Evolutionary conservation across 2,888 invertebrate genomes (phyloP).

Genomic region (Hyppa rectilinea): DNA sequence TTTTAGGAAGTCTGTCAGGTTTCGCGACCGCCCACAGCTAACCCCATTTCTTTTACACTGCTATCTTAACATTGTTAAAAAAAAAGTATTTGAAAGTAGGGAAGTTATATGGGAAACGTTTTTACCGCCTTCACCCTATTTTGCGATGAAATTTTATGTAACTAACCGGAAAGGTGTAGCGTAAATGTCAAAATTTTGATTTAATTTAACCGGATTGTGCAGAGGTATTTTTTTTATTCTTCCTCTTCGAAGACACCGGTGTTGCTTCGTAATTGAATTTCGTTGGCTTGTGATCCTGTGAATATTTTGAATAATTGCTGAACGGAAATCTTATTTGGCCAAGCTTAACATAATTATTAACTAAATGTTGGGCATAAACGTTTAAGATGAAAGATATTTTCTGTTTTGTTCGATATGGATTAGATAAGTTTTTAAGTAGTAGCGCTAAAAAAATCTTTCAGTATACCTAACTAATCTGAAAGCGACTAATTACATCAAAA

Average conservation of each 20-base stretch:
- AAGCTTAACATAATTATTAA: slow-evolving; percentile 55
- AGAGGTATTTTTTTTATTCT: slow-evolving; percentile 70
- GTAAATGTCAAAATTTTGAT: slow-evolving; percentile 67
- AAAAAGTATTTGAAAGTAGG: slow-evolving; percentile 9
- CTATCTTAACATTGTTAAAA: slow-evolving; percentile 18
- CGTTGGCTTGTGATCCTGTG: slow-evolving; percentile 69
- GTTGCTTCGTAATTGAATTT: slow-evolving; percentile 75
- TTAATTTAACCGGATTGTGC: slow-evolving; percentile 66
- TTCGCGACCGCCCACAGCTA: slow-evolving; percentile 25
- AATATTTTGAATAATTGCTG: slow-evolving; percentile 76
- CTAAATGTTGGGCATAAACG: slow-evolving; percentile 38
- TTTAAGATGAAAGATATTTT: not conserved
- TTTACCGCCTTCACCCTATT: slow-evolving; percentile 4
- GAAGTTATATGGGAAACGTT: not conserved
- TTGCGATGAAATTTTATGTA: slow-evolving; percentile 37
- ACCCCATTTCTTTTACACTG: slow-evolving; percentile 26
- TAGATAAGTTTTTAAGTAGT: not conserved
- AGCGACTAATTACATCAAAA: not conserved
- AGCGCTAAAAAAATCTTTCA: not conserved
- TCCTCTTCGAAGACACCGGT: slow-evolving; percentile 52
- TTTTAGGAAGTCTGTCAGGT: too few species aligned
- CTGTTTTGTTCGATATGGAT: not conserved
- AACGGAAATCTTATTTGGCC: slow-evolving; percentile 67
- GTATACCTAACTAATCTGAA: not conserved
- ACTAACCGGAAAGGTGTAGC: slow-evolving; percentile 60